Evolutionary conservation across 2,113 vertebrate genomes (phyloP).

Genomic region (Phalacrocorax carbo): DNA sequence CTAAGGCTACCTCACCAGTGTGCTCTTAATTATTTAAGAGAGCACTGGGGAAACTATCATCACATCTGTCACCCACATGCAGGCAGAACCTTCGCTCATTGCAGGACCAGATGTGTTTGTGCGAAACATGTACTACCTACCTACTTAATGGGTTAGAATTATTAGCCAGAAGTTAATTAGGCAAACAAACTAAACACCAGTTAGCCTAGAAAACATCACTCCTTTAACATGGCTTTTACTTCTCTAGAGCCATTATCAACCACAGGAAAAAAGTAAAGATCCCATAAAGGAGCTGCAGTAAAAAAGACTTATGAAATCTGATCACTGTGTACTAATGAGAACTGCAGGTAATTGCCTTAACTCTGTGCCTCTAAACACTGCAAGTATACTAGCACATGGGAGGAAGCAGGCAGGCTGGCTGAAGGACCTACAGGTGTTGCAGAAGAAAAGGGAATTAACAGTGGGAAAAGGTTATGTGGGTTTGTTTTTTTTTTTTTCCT

Average conservation of each 20-base stretch:
- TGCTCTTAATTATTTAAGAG: slow-evolving; percentile 85
- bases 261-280: not conserved
- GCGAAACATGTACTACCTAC: slow-evolving; percentile 82
- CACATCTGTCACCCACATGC: slow-evolving; percentile 87
- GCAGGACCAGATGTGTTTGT: slow-evolving; percentile 91
- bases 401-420: not conserved
- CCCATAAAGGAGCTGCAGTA: not conserved
- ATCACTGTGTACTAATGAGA: fast-evolving
- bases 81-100: slow-evolving; percentile 59
- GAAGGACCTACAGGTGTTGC: not conserved
- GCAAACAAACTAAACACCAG: slow-evolving; percentile 75
- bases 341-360: not conserved
- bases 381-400: no score
- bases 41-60: slow-evolving; percentile 76
- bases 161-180: slow-evolving; percentile 90
- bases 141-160: slow-evolving; percentile 87
- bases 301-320: not conserved
- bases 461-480: not conserved
- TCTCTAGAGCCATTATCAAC: not conserved
- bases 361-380: not conserved
- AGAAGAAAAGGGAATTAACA: not conserved
- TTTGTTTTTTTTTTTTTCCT: not conserved
- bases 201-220: slow-evolving; percentile 58
- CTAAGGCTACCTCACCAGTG: slow-evolving; percentile 44
- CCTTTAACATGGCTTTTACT: slow-evolving; percentile 27